Percentiles rank a stretch among this genome's conserved stretches.
These are phyloP conservation scores for Paraplagusia blochii DNA, from an alignment of 2,113 vertebrate genomes.

Conservation along the genomic window DNA sequence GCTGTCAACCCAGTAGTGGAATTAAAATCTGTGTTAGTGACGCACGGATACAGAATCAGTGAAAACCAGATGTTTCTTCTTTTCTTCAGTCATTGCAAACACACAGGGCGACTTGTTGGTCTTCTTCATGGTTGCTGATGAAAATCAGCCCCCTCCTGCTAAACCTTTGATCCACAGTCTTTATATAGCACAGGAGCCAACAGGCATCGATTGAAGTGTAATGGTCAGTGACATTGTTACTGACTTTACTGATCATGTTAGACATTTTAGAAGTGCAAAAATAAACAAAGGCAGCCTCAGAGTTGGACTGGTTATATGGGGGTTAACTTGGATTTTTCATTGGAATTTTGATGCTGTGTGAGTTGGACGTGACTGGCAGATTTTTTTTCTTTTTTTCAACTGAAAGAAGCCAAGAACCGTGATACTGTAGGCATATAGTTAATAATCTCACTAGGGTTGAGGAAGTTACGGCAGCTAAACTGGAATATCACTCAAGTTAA, in stretches of 20 bases:
- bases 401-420: too few species aligned
- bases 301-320: neutral
- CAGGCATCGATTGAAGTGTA: conserved; percentile 9
- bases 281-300: neutral
- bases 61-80: conserved; percentile 1
- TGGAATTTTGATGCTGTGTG: too few species aligned
- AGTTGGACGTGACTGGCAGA: too few species aligned
- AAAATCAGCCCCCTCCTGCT: conserved; percentile 16
- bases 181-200: neutral
- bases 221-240: conserved; percentile 26
- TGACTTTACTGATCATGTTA: conserved; percentile 8
- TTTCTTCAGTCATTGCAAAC: conserved; percentile 12
- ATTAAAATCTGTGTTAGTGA: conserved; percentile 29
- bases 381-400: too few species aligned
- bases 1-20: conserved; percentile 3
- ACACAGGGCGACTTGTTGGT: neutral
- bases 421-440: too few species aligned
- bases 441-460: too few species aligned
- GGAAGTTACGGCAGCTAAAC: too few species aligned
- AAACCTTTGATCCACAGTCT: neutral
- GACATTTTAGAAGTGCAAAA: neutral
- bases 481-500: too few species aligned
- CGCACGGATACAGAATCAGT: conserved; percentile 27
- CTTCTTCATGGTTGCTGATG: neutral
- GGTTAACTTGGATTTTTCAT: too few species aligned